Conservation (phyloP, 2,797 vertebrate species). For the Phrynocephalus forsythii region DNA sequence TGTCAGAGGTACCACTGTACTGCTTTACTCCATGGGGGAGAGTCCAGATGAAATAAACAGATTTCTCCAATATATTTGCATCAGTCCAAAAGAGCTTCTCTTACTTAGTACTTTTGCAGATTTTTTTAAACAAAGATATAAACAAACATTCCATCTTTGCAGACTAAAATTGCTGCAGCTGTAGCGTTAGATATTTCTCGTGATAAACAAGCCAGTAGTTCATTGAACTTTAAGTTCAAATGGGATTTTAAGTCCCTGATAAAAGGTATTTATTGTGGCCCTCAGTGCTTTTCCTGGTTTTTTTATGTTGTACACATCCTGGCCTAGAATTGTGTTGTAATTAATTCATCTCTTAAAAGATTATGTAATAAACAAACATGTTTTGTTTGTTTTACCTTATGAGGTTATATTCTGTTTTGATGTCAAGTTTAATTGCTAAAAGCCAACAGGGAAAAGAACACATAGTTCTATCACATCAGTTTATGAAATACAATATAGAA, state of each 20-base stretch:
- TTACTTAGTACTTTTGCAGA: conserved; percentile 1
- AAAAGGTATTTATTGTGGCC: conserved; percentile 33
- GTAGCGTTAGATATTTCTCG: neutral
- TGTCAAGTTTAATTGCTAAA: conserved; percentile 14
- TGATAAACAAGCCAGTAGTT: conserved; percentile 38
- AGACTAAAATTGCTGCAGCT: conserved; percentile 23
- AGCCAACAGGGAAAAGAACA: neutral
- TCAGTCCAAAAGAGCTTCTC: neutral
- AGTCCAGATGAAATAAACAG: neutral
- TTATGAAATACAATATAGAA: neutral
- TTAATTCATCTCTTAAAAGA: conserved; percentile 37
- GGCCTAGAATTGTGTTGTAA: neutral
- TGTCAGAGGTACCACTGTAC: too few species aligned
- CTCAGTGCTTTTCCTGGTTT: neutral
- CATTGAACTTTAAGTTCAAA: conserved; percentile 54
- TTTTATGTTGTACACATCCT: rapidly evolving
- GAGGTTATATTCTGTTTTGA: neutral
- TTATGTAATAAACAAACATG: conserved; percentile 3
- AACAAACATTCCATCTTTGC: neutral
- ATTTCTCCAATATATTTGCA: neutral
- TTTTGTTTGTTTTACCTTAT: neutral
- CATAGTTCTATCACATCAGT: neutral
- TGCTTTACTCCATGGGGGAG: neutral
- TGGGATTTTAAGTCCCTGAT: neutral
- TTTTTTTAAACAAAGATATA: neutral